Base-by-base conservation (phyloP, 2,888 invertebrate genomes). In the Actias luna region DNA sequence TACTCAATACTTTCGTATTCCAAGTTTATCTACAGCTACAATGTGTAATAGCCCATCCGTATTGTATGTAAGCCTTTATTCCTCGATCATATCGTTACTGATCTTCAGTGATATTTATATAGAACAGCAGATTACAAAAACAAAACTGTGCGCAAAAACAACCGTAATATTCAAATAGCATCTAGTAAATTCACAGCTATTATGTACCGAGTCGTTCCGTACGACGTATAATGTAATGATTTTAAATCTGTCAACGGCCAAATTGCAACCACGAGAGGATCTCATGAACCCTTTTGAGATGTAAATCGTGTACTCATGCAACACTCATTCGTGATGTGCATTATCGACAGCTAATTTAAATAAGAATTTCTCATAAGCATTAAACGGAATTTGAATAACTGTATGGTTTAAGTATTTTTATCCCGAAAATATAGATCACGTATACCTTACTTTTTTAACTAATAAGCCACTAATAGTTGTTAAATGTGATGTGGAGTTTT, bases 201-300 rank as follows among this genome's bases (percentile, higher is more conserved):
- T 65, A 69, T 70, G 73, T 75, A 73, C 69, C 70, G 66, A 72
- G 76, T 78, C 71, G 73, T 68, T 74, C 74, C 70, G 68, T 66
- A 62, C 65, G 66, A 67, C 69, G 71, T 72, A 73, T 73, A 74
- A 75, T 76, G 75, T 76, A 76, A 67, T 72, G 83, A 77, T 75
- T 79, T 86, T 88, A 88, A 88, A 88, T 86, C 86, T 88, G 86
- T 87, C 88, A 80, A 76, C 83, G 80, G 59, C 77, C 83, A 87
- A 86, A 88, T 85, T 82, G 84, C 82, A 78, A 73, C 78, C 77
- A 76, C 74, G 71, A 72, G 74, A 75, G 68, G 69, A 73, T 74
- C 73, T 72, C 77, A 79, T 77, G 76, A 76, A 78, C 69, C 66
- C 69, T 70, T 73, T 72, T 72, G 75, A 25, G 61, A 59, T 58